Conservation (phyloP, 1,140 invertebrate genomes). For the Drosophila biarmipes region DNA sequence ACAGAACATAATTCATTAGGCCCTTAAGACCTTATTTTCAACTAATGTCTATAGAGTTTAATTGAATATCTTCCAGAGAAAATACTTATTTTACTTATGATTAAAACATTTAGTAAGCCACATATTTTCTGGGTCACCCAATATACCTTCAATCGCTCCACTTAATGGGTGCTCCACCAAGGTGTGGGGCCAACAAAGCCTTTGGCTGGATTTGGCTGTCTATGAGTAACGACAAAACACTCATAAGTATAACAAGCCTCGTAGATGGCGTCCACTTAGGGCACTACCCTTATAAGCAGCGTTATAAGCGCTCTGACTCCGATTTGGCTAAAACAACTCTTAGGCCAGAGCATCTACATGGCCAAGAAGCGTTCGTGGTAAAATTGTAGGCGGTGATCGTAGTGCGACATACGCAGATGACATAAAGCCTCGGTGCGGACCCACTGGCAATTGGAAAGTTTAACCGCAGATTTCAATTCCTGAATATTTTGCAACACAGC, state of each 20-base stretch:
- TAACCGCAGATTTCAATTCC: constrained; percentile 47
- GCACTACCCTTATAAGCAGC: constrained; percentile 46
- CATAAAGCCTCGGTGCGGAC: constrained; percentile 11
- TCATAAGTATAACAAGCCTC: constrained; percentile 43
- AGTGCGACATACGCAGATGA: constrained; percentile 6
- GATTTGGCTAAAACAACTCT: constrained; percentile 47
- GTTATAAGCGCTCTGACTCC: constrained; percentile 13
- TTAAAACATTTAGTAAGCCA: not conserved
- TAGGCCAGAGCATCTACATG: constrained; percentile 13
- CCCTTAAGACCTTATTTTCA: too few species aligned
- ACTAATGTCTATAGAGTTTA: too few species aligned
- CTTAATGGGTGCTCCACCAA: constrained; percentile 13
- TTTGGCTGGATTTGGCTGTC: constrained; percentile 21
- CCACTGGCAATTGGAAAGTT: constrained; percentile 41
- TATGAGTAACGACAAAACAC: constrained; percentile 51
- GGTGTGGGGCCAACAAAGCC: constrained; percentile 51
- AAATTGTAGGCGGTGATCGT: constrained; percentile 34
- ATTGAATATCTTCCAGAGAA: too few species aligned
- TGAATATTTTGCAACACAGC: constrained; percentile 40
- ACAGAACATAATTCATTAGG: too few species aligned
- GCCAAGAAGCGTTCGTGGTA: constrained; percentile 1
- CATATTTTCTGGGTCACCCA: not conserved
- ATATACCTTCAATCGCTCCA: not conserved
- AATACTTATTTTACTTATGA: too few species aligned
- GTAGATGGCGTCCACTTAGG: constrained; percentile 48